Percentiles rank a stretch among this genome's conserved stretches.
Conservation (phyloP, 2,888 invertebrate genomes). For the Drosophila quasianomalipes region DNA sequence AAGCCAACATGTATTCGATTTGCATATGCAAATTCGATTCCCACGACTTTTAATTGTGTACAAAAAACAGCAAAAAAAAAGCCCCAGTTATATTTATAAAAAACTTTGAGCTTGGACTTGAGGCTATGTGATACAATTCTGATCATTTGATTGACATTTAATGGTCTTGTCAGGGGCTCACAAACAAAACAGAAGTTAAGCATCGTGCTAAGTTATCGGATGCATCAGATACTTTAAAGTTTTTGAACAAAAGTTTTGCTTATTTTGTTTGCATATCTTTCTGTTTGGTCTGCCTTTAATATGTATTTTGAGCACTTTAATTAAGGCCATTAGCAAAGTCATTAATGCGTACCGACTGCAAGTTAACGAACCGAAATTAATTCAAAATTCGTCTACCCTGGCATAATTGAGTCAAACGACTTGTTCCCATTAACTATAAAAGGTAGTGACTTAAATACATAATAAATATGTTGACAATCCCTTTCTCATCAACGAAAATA, state of each 20-base stretch:
- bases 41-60: conserved; percentile 76
- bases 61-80: conserved; percentile 32
- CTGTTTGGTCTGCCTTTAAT: not conserved
- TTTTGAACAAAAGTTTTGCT: not conserved
- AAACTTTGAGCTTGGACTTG: conserved; percentile 52
- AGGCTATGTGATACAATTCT: conserved; percentile 50
- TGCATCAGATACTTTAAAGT: conserved; percentile 4
- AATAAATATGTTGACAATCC: conserved; percentile 3
- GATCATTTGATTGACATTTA: conserved; percentile 40
- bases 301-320: conserved; percentile 42
- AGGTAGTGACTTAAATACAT: conserved; percentile 8
- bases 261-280: conserved; percentile 5
- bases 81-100: conserved; percentile 23
- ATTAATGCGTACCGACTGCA: conserved; percentile 35
- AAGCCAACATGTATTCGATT: conserved; percentile 48
- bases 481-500: not conserved
- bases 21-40: conserved; percentile 77
- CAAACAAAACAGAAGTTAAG: conserved; percentile 17
- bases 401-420: not conserved
- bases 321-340: conserved; percentile 43
- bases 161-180: conserved; percentile 26
- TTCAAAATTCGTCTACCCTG: conserved; percentile 34
- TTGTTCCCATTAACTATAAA: conserved; percentile 24
- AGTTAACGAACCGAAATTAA: conserved; percentile 54
- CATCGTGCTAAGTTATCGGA: conserved; percentile 20